A percentile compares a stretch with the other conserved stretches of the same genome.
These are phyloP conservation scores for Eupsittula cactorum DNA, from an alignment of 2,113 vertebrate genomes.

Conservation along the genomic window DNA sequence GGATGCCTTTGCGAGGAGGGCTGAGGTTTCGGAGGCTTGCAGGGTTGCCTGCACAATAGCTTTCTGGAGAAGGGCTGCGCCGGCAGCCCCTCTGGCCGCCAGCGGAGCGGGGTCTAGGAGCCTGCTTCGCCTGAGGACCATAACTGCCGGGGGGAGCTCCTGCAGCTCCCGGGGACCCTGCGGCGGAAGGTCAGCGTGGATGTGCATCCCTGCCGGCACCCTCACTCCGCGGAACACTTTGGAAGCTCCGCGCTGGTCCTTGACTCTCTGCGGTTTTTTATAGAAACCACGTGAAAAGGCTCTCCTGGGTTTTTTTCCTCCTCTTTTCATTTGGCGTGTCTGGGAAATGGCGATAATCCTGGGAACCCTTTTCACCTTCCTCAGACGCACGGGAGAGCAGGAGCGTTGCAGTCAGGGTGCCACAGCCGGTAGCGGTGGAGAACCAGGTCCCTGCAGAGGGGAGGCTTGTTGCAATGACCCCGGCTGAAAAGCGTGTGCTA, in stretches of 20 bases:
- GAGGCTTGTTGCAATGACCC: not conserved
- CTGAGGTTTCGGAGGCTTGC: not conserved
- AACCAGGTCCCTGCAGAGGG: not conserved
- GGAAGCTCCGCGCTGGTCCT: not conserved
- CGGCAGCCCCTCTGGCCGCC: not conserved
- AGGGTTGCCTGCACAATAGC: not conserved
- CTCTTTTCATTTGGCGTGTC: not conserved
- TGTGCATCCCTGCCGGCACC: not conserved
- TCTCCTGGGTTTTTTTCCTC: not conserved
- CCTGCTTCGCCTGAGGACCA: rapidly evolving
- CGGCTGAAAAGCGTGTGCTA: not conserved
- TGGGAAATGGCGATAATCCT: not conserved
- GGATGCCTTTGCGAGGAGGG: not conserved
- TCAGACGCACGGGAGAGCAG: not conserved
- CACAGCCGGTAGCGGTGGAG: not conserved
- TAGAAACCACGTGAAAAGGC: not conserved
- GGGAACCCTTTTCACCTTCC: not conserved
- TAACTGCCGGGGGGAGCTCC: not conserved
- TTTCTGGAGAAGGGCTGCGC: rapidly evolving
- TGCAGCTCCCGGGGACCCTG: not conserved
- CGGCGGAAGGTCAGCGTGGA: not conserved
- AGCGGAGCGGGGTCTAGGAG: not conserved
- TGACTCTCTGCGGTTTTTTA: not conserved
- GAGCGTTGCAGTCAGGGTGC: not conserved
- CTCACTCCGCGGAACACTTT: not conserved